Evolutionary conservation across 1,140 invertebrate species (phyloP).

Genomic region (Scaptomyza graminum): DNA sequence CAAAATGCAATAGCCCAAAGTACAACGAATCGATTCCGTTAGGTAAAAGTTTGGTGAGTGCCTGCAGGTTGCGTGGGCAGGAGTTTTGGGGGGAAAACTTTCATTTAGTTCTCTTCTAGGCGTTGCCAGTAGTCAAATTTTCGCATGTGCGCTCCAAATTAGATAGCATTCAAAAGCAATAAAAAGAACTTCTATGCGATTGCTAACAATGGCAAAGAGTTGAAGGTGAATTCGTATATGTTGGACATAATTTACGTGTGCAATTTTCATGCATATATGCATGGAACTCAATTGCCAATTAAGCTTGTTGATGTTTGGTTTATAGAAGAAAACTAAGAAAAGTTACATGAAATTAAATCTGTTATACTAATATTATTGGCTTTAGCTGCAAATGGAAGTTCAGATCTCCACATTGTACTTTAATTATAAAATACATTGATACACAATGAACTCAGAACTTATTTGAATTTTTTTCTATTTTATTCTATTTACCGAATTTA

Average conservation of each 20-base stretch:
- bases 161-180: slow-evolving; percentile 63
- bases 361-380: no score
- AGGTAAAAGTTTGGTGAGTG: slow-evolving; percentile 6
- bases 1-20: slow-evolving; percentile 33
- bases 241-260: not conserved
- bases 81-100: not conserved
- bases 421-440: no score
- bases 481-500: no score
- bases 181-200: slow-evolving; percentile 52
- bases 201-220: slow-evolving; percentile 15
- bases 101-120: slow-evolving; percentile 18
- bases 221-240: not conserved
- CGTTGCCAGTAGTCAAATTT: slow-evolving; percentile 65
- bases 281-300: not conserved
- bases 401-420: no score
- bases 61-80: not conserved
- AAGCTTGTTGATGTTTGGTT: not conserved
- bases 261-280: not conserved
- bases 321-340: no score
- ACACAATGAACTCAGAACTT: no score
- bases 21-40: slow-evolving; percentile 41
- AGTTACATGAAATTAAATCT: no score
- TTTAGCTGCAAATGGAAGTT: no score
- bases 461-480: no score
- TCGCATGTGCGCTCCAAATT: slow-evolving; percentile 64